Conservation (phyloP, 2,797 vertebrate species). For the Geotrypetes seraphini region DNA sequence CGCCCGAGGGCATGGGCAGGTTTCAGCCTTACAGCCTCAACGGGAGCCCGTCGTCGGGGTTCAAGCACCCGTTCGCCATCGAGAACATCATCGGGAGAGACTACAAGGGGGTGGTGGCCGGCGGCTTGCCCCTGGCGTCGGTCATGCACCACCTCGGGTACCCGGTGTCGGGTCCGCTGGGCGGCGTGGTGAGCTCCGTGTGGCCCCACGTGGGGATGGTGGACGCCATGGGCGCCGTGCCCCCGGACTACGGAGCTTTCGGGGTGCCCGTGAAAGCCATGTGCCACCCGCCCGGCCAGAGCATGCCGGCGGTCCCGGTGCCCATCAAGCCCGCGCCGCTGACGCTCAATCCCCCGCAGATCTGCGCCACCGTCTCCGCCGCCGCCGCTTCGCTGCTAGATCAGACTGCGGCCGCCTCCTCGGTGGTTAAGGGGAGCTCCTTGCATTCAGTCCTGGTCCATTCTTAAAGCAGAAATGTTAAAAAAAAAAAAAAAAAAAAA, state of each 20-base stretch:
- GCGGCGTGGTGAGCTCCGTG: conserved; percentile 82
- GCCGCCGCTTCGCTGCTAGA: conserved; percentile 58
- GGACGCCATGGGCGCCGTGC: conserved; percentile 69
- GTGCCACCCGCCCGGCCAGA: conserved; percentile 71
- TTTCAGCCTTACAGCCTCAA: conserved; percentile 75
- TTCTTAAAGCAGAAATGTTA: conserved; percentile 24
- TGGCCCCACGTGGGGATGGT: conserved; percentile 92
- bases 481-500: background rate
- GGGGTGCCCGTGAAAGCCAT: conserved; percentile 81
- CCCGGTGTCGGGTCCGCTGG: conserved; percentile 77
- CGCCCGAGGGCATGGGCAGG: conserved; percentile 66
- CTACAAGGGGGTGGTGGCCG: conserved; percentile 84
- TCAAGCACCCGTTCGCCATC: conserved; percentile 92
- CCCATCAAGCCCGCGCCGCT: conserved; percentile 84
- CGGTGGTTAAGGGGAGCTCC: conserved; percentile 67
- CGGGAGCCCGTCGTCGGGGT: conserved; percentile 65
- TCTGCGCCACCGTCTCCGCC: conserved; percentile 50
- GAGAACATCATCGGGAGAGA: conserved; percentile 93
- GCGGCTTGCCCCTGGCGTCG: conserved; percentile 81
- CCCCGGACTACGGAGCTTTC: conserved; percentile 81
- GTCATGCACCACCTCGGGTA: conserved; percentile 96
- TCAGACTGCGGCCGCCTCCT: conserved; percentile 41
- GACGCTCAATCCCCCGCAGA: conserved; percentile 39
- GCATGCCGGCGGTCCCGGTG: conserved; percentile 80
- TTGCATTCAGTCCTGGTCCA: conserved; percentile 79